phyloP scores from a whole-genome alignment of 2,797 vertebrate species.

The Enteromius afrohamiltoni region DNA sequence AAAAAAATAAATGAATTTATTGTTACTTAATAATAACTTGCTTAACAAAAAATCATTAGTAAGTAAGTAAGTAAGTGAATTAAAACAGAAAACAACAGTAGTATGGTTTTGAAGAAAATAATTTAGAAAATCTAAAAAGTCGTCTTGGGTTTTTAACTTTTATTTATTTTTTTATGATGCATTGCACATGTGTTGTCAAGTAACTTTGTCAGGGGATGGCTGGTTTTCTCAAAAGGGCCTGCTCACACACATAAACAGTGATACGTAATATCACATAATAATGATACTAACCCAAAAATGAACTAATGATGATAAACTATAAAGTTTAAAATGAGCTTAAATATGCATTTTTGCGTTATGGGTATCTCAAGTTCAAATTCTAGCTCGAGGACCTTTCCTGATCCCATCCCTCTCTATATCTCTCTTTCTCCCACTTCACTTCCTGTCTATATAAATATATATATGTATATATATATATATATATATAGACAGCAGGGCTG shows the following conservation, averaged over 20 bases:
- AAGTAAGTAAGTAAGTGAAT: background rate
- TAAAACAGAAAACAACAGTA: background rate
- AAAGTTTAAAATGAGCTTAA: background rate
- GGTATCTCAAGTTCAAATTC: background rate
- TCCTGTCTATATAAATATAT: background rate
- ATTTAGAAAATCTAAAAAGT: background rate
- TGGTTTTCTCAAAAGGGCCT: background rate
- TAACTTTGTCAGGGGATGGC: too few relatives aligned
- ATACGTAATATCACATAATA: background rate
- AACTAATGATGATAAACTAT: background rate
- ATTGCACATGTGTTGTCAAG: background rate
- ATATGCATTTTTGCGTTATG: background rate
- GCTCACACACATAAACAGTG: background rate
- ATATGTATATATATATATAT: too few relatives aligned
- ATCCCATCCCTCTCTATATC: background rate
- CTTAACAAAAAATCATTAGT: background rate
- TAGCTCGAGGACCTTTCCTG: background rate
- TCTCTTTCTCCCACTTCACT: background rate
- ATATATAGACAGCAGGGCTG: too few relatives aligned
- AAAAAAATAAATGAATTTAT: background rate
- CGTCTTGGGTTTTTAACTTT: background rate
- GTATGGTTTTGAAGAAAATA: background rate
- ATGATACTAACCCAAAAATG: too few relatives aligned
- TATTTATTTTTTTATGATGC: background rate
- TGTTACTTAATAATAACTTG: background rate